These are phyloP conservation scores for Rattus norvegicus DNA, from an alignment of 2,113 vertebrate genomes.

Conservation along the genomic window DNA sequence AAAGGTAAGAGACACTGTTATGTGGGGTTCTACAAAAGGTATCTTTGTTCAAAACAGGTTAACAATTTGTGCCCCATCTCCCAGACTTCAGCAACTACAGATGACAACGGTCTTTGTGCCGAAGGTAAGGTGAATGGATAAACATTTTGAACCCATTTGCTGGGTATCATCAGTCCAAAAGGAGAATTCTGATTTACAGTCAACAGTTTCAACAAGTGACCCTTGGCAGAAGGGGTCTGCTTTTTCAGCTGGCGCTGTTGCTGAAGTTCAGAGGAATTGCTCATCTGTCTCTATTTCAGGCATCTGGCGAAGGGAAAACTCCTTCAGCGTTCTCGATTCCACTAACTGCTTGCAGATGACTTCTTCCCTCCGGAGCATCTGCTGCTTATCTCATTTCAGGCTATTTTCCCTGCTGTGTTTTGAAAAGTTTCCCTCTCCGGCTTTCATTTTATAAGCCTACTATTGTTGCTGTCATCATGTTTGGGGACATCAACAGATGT, in stretches of 20 bases:
- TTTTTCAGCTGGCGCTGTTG: constrained; percentile 85
- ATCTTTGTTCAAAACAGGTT: constrained; percentile 31
- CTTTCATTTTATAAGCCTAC: constrained; percentile 68
- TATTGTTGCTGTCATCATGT: constrained; percentile 64
- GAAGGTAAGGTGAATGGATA: constrained; percentile 41
- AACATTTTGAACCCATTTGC: constrained; percentile 61
- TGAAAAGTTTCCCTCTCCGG: constrained; percentile 64
- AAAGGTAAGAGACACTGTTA: constrained; percentile 48
- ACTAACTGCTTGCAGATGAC: constrained; percentile 85
- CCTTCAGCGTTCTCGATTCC: constrained; percentile 74
- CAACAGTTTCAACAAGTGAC: constrained; percentile 81
- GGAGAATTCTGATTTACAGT: constrained; percentile 80
- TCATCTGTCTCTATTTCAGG: constrained; percentile 84
- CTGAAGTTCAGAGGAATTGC: constrained; percentile 81
- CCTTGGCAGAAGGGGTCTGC: constrained; percentile 82
- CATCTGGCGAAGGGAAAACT: constrained; percentile 82
- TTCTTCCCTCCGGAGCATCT: constrained; percentile 82
- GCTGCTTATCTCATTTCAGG: constrained; percentile 78
- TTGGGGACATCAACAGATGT: constrained; percentile 62
- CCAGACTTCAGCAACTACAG: not conserved
- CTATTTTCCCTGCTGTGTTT: constrained; percentile 73
- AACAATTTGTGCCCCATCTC: not conserved
- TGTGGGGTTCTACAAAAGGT: constrained; percentile 41
- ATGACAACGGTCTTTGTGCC: not conserved
- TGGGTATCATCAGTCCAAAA: constrained; percentile 61